These are phyloP conservation scores for Cyprinus carpio DNA, from an alignment of 2,113 vertebrate species.

Conservation along the genomic window DNA sequence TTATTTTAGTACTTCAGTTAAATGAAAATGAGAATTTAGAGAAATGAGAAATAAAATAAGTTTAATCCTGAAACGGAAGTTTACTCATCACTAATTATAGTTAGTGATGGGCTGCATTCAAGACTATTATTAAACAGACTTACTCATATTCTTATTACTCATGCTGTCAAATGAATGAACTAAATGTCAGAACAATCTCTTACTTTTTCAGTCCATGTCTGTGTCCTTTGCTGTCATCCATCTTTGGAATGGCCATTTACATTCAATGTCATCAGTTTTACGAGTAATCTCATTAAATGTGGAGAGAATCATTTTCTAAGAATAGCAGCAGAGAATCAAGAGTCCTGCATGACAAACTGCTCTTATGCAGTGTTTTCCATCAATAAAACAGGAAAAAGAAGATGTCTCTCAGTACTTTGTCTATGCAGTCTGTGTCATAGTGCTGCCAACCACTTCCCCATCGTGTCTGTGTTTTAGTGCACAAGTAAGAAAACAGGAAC, in stretches of 20 bases:
- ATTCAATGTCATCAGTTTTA: neutral
- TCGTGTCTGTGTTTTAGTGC: neutral
- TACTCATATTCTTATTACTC: too few species aligned
- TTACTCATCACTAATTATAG: too few species aligned
- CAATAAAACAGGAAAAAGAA: neutral
- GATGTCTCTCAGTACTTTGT: neutral
- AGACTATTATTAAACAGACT: too few species aligned
- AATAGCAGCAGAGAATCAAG: neutral
- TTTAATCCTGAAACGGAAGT: too few species aligned
- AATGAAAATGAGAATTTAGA: too few species aligned
- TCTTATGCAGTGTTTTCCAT: neutral
- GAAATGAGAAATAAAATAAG: too few species aligned
- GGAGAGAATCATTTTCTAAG: neutral
- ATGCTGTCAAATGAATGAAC: too few species aligned
- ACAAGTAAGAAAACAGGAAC: slow-evolving; percentile 9
- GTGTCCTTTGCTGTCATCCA: neutral
- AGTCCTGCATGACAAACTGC: neutral
- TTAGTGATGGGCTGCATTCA: too few species aligned
- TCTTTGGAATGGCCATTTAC: neutral
- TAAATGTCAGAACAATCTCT: neutral
- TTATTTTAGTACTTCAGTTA: too few species aligned
- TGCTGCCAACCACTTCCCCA: neutral
- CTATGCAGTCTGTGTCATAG: neutral
- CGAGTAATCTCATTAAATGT: neutral
- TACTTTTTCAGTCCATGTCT: neutral